A percentile compares a stretch with the other conserved stretches of the same genome.
Conservation (phyloP, 2,113 vertebrate species). For the Eurystomus gularis region DNA sequence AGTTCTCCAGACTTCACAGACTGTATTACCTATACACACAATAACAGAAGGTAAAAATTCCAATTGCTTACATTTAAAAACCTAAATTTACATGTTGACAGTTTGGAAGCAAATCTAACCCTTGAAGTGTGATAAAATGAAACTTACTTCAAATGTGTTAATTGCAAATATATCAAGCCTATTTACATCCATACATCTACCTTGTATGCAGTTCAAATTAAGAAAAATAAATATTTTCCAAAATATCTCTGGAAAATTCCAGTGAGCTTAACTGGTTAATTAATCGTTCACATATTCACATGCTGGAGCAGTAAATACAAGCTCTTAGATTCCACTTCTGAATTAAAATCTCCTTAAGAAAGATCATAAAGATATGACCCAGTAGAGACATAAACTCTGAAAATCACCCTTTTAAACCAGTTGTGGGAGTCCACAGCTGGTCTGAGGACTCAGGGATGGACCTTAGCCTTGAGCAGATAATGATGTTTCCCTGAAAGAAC, state of each 20-base stretch:
- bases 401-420: slow-evolving; percentile 5
- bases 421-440: no score
- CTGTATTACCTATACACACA: neutral
- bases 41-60: neutral
- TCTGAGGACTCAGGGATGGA: no score
- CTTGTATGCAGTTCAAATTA: neutral
- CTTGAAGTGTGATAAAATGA: neutral
- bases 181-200: neutral
- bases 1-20: neutral
- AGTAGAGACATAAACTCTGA: neutral
- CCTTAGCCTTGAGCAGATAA: no score
- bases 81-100: neutral
- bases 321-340: neutral
- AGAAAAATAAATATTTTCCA: neutral
- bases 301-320: neutral
- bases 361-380: neutral
- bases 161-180: neutral
- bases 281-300: neutral
- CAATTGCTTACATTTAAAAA: neutral
- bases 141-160: neutral
- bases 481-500: no score
- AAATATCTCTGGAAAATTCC: neutral
- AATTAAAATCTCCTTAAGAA: neutral
- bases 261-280: neutral
- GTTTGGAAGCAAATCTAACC: neutral